Base-by-base conservation (phyloP, 1,140 invertebrate genomes). In the Acromyrmex heyeri region DNA sequence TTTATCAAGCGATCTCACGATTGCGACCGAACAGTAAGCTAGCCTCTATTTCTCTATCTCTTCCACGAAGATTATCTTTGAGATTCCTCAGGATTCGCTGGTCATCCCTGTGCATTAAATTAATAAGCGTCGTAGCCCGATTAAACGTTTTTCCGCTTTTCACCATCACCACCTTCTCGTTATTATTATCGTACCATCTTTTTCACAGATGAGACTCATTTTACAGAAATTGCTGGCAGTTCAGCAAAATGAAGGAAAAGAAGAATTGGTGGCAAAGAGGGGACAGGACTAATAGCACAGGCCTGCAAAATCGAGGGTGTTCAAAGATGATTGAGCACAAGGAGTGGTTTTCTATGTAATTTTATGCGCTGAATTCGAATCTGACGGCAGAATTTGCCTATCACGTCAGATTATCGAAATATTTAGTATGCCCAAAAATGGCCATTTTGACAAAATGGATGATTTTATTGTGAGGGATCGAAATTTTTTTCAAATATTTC, bases 21-120 rank as follows among this genome's bases (percentile, higher is more conserved):
- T 75, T 50, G 55, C 14, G 44, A 21, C 10, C 27, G 55, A 24
- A 73, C 24, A 24, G 21, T 82, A 50, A 82, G 70, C 30, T 7
- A 21, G n/a, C 24, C 16, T 53, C 16, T 24, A 34, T 62, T 64
- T 30, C 61, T 55, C 14, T 85, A 27, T 67, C 57, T 59, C 27
- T n/a, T 59, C 34, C 48, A 7, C 73, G 5, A 21, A 53, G 75
- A 89, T 79, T 72, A 62, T 75, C 24, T 48, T 53, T 64, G 53
- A 59, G 59, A 90, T 87, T 89, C 72, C 77, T 87, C 14, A 34
- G 14, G 76, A 89, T 61, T 21, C 69, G 82, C 64, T 81, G 70
- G 69, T 27, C 55, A 48, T 64, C 57, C 18, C 34, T 10, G n/a
- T 44, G 38, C 69, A 75, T 69, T 78, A 81, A 79, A 44, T 69